Evolutionary conservation across 2,888 invertebrate genomes (phyloP).

Genomic region (Buathra laborator): DNA sequence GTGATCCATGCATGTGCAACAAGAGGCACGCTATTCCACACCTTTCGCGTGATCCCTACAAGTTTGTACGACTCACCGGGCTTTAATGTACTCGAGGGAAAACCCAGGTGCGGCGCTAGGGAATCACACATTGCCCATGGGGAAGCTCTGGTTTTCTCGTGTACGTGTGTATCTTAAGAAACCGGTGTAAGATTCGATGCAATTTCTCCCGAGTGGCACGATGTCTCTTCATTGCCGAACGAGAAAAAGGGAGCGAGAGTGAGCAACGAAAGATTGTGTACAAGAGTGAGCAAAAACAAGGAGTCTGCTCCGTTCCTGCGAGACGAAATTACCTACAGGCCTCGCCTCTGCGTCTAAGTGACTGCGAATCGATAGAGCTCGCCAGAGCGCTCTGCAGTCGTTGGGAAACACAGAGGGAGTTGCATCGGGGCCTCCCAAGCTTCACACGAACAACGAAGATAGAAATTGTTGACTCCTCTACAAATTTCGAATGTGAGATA

Average conservation of each 20-base stretch:
- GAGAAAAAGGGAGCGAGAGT: constrained; percentile 7
- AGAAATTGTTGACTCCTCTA: constrained; percentile 4
- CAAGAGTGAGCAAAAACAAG: constrained; percentile 42
- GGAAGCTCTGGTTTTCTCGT: constrained; percentile 23
- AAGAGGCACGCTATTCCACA: constrained; percentile 39
- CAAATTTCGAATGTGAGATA: constrained; percentile 4
- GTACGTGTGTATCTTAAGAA: constrained; percentile 17
- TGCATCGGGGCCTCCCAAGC: background rate
- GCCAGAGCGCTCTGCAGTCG: constrained; percentile 19
- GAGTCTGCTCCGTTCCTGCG: constrained; percentile 44
- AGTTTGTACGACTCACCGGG: constrained; percentile 40
- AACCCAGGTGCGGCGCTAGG: constrained; percentile 13
- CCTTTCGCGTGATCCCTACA: constrained; percentile 61
- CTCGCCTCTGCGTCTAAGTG: constrained; percentile 44
- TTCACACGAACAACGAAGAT: background rate
- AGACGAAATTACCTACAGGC: constrained; percentile 52
- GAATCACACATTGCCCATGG: constrained; percentile 1
- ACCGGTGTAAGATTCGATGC: constrained; percentile 37
- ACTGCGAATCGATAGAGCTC: constrained; percentile 61
- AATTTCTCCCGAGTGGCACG: constrained; percentile 35
- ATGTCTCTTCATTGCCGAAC: constrained; percentile 20
- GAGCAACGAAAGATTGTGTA: constrained; percentile 13
- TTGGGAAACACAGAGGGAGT: constrained; percentile 16
- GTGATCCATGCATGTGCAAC: background rate
- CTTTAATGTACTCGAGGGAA: constrained; percentile 64